Base-by-base conservation (phyloP, 2,888 invertebrate species). In the Epinotia ramella region DNA sequence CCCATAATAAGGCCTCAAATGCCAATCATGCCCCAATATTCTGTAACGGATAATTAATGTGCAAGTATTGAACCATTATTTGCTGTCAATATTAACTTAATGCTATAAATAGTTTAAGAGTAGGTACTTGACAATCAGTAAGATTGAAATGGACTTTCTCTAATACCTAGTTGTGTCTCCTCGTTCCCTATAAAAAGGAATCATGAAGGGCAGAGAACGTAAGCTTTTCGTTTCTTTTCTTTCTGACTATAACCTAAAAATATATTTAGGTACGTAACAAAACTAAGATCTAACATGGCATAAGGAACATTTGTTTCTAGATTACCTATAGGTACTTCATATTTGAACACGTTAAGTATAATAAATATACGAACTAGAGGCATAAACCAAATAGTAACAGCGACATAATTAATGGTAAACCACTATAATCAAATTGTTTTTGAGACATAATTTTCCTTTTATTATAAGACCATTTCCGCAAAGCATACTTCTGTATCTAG, bases 1-100 rank as follows among this genome's bases (percentile, higher is more conserved):
- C 81, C 84, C 83, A 77, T 84, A 86, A 86, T 86, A 86, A 83
- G 84, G 83, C 83, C 85, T 81, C 80, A 79, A 80, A 89, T 89
- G 80, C 86, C 87, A 82, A 84, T 84, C 84, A 84, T 86, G 82
- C 81, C 79, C 73, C 78, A 79, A 78, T 80, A 77, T 76, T 79
- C 79, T 79, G 59, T 69, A 46, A 69, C 44, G 80, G 79, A 79
- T 80, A 80, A 78, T 73, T 73, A 73, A 73, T 67, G 56, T 73
- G 64, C 69, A 71, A 46, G 66, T 28, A 73, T 62, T 68, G 53
- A 24, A 62, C 62, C 56, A 56, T 73, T 49, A 62, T 68, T 62
- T 68, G 18, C 24, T 24, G 40, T 62, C 49, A 62, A 62, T 70
- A 49, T 53, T 70, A 67, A 67, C 46, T 69, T 60, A 46, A 59